phyloP scores from a whole-genome alignment of 2,888 invertebrate species.

The Mythimna vitellina region DNA sequence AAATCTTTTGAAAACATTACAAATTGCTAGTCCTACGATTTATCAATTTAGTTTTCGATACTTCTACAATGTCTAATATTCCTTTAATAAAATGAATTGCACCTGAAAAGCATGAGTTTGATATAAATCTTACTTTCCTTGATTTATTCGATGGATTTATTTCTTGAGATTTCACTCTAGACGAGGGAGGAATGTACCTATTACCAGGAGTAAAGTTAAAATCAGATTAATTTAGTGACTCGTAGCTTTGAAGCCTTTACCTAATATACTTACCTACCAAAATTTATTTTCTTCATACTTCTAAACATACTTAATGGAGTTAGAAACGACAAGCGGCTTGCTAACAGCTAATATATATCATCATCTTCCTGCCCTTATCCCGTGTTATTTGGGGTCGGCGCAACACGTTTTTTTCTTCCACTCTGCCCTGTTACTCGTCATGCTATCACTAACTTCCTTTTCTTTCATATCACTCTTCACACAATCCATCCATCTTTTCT shows the following conservation, averaged over 20 bases:
- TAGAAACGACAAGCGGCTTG: neutral
- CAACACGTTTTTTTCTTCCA: no score
- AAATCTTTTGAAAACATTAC: neutral
- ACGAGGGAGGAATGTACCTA: conserved; percentile 26
- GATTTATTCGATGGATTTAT: conserved; percentile 23
- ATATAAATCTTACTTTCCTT: conserved; percentile 31
- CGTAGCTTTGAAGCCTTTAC: conserved; percentile 6
- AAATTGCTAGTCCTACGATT: conserved; percentile 24
- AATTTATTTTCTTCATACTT: neutral
- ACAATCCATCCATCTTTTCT: no score
- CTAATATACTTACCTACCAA: conserved; percentile 5
- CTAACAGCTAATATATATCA: neutral
- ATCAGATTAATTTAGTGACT: conserved; percentile 16
- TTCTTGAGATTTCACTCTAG: conserved; percentile 34
- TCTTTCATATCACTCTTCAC: no score
- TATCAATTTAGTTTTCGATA: conserved; percentile 23
- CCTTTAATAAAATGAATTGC: conserved; percentile 28
- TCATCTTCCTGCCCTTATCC: no score
- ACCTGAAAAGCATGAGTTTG: conserved; percentile 22
- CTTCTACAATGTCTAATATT: conserved; percentile 18
- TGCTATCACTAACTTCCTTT: no score
- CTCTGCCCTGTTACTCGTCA: no score
- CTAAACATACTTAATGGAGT: neutral
- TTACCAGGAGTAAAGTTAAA: conserved; percentile 24
- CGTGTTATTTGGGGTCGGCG: no score